Base-by-base conservation (phyloP, 1,140 invertebrate genomes). In the Drosophila mayri region DNA sequence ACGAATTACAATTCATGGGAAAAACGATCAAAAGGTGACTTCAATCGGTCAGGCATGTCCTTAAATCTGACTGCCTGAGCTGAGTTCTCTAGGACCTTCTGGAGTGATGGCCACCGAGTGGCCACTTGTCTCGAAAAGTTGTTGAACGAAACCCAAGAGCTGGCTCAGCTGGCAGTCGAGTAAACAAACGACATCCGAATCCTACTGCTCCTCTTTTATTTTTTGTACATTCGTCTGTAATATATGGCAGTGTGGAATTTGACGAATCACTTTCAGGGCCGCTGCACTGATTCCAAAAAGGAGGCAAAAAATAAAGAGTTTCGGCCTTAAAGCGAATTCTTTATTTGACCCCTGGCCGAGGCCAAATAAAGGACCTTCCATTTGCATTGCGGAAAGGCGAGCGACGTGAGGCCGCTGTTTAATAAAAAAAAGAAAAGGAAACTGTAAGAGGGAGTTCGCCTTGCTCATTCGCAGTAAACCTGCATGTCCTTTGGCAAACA, bases 211-310 rank as follows among this genome's bases (percentile, higher is more conserved):
- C 12, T 22, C 32, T 52, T 52, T 52, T 52, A 32, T 52, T 20
- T 38, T 43, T 20, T 72, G 30, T 72, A 59, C 44, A 22, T 46
- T 22, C 43, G 22, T 9, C 22, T 28, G 66, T 50, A 50, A 72
- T 72, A 72, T 60, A 72, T 72, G 68, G 68, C 52, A 43, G 67
- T 40, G 54, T 16, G 68, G 70, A 59, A 73, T 72, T 73, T 73
- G 67, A 73, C 68, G 70, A 73, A 73, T 73, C 67, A 73, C 70
- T 73, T 73, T 49, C 44, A 20, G 20, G 22, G n/a, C 57, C n/a
- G 38, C 57, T 41, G 55, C 62, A 61, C 62, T 43, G 62, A 62
- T 64, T 57, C 30, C 38, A 18, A 30, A 11, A 35, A 20, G 11
- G 10, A 54, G 25, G 43, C 28, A 30, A 22, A 54, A 58, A 25